Base-by-base conservation (phyloP, 2,888 invertebrate genomes). In the Leucophora obtusa region DNA sequence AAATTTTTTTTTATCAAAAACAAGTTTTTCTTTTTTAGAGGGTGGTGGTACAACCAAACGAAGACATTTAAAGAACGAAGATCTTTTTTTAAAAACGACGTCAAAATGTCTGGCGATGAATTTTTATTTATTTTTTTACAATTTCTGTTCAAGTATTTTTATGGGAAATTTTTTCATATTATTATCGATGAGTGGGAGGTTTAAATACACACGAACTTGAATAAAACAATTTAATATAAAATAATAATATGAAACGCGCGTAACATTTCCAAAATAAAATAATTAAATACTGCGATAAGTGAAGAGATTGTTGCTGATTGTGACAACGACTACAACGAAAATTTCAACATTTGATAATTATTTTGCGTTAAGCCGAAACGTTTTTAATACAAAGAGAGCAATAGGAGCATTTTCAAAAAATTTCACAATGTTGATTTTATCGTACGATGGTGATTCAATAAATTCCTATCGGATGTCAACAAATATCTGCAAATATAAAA, bases 391-490 rank as follows among this genome's bases (percentile, higher is more conserved):
- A n/a, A 5, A 47, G 43, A n/a, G 43, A 24, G 50, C 18, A 53
- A 14, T 21, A 11, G n/a, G 43, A 38, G 21, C 51, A 68, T 18
- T 59, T 59, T 35, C 33, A 28, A n/a, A 58, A 60, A 70, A 70
- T 70, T 70, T 70, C 69, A 70, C 69, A 70, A 70, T 35, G 11
- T 60, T 59, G 35, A 70, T 59, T 47, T 70, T 14, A 58, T 33
- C 43, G 11, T 43, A 43, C 43, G 43, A 43, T 43, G 14, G 11
- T 43, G 14, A 43, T 14, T n/a, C n/a, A n/a, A n/a, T n/a, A n/a
- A n/a, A n/a, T n/a, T n/a, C n/a, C n/a, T 9, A 43, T 21, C n/a
- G 11, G 33, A 35, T 14, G 35, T 43, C n/a, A 14, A 65, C n/a
- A 35, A 58, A 33, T n/a, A 66, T 38, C 66, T 54, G 51, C 9